Evolutionary conservation across 2,113 vertebrate genomes (phyloP), one percentile per base, ranked within the genome.

Genomic region (Pseudopipra pipra): DNA sequence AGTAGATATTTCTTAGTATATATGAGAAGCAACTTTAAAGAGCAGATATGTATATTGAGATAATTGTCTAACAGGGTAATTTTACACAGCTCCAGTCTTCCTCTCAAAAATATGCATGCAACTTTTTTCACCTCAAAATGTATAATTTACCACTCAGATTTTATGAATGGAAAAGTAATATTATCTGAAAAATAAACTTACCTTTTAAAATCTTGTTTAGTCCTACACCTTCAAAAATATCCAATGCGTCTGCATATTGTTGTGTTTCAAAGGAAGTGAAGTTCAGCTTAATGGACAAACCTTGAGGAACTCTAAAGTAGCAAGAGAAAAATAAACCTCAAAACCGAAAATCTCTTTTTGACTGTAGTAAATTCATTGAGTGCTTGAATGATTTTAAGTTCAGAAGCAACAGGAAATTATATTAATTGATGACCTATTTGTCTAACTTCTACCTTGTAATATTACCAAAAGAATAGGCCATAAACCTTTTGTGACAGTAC

Each of bases 171-270:
- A 37, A 75, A 90, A 77, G 3, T 47, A 71, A 23, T 25, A 71
- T 67, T 90, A 90, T 21, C 17, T 73, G 35, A 66, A 90, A 43
- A 73, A 52, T 31, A 86, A 73, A 49, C 97, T 97, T 97, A 98
- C 98, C 98, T 97, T 96, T 98, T 97, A 98, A 97, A 95, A 96
- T 79, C 93, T 98, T 98, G 71, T 49, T 93, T 96, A 96, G 44
- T 94, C 98, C 98, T 77, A 93, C 44, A 13, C 98, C 98, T 98
- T 98, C 98, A 97, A 97, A 98, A 94, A 98, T 96, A 46, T 71
- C 52, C 87, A 98, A 71, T 18, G 4, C 8, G 15, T 98, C 98
- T 5, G 9, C 2, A 75, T 95, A 97, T 35, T 17, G 23, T 55
- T 97, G 84, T 33, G 94, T 96, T 41, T 97, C 81, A 91, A 98